Evolutionary conservation across 2,888 invertebrate species (phyloP).

Genomic region (Scaptodrosophila latifasciaeformis): DNA sequence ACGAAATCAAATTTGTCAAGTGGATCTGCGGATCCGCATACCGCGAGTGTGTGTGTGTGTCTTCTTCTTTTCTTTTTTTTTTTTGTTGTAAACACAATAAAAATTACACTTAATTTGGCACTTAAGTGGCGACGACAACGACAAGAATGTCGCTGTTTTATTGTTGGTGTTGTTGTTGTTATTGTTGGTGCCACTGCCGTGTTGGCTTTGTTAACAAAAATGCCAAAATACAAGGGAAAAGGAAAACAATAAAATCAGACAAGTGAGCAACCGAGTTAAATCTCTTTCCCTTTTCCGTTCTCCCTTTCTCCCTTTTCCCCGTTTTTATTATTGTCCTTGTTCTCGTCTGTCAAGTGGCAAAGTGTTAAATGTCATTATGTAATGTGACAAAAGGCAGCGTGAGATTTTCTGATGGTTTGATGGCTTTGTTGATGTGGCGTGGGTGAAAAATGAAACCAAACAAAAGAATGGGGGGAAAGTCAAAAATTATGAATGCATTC

Average conservation of each 20-base stretch:
- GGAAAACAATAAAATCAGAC: conserved; percentile 1
- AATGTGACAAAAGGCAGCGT: conserved; percentile 56
- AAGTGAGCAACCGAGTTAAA: conserved; percentile 23
- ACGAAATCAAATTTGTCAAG: conserved; percentile 61
- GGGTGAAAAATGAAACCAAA: conserved; percentile 35
- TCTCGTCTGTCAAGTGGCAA: conserved; percentile 2
- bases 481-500: too few relatives aligned
- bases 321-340: too few relatives aligned
- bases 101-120: conserved; percentile 66
- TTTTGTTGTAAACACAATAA: conserved; percentile 22
- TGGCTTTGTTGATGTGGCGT: conserved; percentile 52
- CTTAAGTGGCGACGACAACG: conserved; percentile 57
- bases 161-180: conserved; percentile 3
- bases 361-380: conserved; percentile 62
- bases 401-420: conserved; percentile 37
- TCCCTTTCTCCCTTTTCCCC: too few relatives aligned
- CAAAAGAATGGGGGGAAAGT: not conserved
- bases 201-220: conserved; percentile 19
- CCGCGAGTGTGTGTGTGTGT: conserved; percentile 7
- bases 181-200: too few relatives aligned
- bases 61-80: not conserved
- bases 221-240: conserved; percentile 6
- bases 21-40: conserved; percentile 10
- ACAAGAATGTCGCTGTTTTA: not conserved
- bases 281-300: conserved; percentile 42